phyloP scores from a whole-genome alignment of 2,797 vertebrate genomes.

The Poliocrania exsul region DNA sequence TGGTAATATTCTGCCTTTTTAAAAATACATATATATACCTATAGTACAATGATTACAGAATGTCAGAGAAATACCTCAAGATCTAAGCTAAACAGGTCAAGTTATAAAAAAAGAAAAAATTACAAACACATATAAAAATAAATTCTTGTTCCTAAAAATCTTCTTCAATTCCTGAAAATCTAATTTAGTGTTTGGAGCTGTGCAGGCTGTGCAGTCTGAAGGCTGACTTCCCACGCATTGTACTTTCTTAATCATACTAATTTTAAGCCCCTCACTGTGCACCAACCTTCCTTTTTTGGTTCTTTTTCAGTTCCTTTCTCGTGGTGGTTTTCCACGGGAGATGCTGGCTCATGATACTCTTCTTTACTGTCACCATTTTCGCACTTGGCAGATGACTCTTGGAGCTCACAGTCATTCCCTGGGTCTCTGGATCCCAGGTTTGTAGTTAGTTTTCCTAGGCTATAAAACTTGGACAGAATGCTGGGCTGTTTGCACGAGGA shows the following conservation, averaged over 20 bases:
- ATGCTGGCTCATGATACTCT: conserved; percentile 5
- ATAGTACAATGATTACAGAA: not conserved
- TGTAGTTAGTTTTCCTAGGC: conserved; percentile 86
- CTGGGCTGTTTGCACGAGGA: conserved; percentile 90
- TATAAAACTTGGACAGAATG: conserved; percentile 95
- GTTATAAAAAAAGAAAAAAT: not conserved
- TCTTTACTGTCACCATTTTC: conserved; percentile 39
- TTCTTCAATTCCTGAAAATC: not conserved
- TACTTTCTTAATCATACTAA: conserved; percentile 8
- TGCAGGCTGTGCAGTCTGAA: not conserved
- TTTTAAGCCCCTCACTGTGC: conserved; percentile 9
- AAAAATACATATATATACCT: not conserved
- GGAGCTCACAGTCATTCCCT: conserved; percentile 60
- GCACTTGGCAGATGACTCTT: conserved; percentile 46
- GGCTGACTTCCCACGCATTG: not conserved
- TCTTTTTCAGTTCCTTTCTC: conserved; percentile 66
- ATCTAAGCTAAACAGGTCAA: not conserved
- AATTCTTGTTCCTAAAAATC: not conserved
- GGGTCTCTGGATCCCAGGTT: conserved; percentile 74
- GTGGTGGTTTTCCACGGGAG: conserved; percentile 38
- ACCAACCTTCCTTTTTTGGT: conserved; percentile 74
- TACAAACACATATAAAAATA: not conserved
- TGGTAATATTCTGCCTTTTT: not conserved
- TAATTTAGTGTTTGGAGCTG: not conserved
- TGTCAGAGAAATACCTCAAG: not conserved